Evolutionary conservation across 1,140 invertebrate genomes (phyloP), one percentile per base, ranked within the genome.

Genomic region (Trachelipus rathkii): DNA sequence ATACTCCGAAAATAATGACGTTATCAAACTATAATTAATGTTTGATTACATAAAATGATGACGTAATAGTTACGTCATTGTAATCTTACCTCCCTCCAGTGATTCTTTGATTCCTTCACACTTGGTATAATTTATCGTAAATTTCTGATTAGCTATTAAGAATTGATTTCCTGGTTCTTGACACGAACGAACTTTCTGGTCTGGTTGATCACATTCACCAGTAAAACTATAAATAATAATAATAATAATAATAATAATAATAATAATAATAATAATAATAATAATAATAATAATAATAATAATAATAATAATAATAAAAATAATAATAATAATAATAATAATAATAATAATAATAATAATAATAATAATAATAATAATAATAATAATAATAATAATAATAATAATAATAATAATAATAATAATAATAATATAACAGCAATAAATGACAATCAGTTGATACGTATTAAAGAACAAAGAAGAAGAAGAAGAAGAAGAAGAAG

Each of bases 111-210:
- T 78, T 15, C 79, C 79, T 70, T 89, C 85, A 85, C 96, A 99
- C 83, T 91, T 90, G 77, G 92, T 92, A 84, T 97, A 99, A 9
- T 93, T 95, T 75, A 98, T 95, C 82, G 95, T 94, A 82, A 98
- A 98, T 83, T 97, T 96, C 84, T 98, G 94, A 87, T 98, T 99
- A 44, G 95, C 94, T 80, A 97, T 97, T 60, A 96, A 90, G 85
- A 96, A 97, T 84, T 97, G 93, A 13, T 95, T 95, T 76, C 96
- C 96, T 46, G 96, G 93, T 13, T 92, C 93, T 86, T 98, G 96
- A 86, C 96, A 99, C 0, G 96, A 97, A 82, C 89, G 90, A 78
- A 99, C 95, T 82, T 92, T 90, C 7, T 93, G 94, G 85, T 96
- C 93, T 0, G 91, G 91, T 85, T 95, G 86, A 82, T 90, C 89